These are phyloP conservation scores for Brachypteracias leptosomus DNA, from an alignment of 2,113 vertebrate species.

Conservation along the genomic window DNA sequence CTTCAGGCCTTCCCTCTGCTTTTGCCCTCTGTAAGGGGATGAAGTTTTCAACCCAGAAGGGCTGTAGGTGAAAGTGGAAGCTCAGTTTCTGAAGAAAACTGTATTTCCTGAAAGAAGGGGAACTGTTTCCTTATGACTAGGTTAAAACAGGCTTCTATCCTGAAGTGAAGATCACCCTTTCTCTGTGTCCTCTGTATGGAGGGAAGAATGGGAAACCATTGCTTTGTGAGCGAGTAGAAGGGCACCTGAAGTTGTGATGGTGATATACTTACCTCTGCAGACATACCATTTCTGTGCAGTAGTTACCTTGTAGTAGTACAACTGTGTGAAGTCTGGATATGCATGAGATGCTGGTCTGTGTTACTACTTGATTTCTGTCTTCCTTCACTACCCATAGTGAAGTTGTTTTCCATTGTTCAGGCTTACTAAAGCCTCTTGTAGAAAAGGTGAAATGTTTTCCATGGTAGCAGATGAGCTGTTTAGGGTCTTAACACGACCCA, in stretches of 20 bases:
- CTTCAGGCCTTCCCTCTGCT: neutral
- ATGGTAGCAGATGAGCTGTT: neutral
- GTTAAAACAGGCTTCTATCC: neutral
- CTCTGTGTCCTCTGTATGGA: neutral
- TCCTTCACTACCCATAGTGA: neutral
- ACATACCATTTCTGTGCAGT: neutral
- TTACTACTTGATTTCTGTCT: neutral
- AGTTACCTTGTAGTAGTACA: neutral
- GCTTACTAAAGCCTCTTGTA: neutral
- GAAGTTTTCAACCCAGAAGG: neutral
- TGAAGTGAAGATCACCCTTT: neutral
- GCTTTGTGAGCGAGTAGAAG: neutral
- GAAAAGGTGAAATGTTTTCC: neutral
- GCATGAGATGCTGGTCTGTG: neutral
- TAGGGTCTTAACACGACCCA: neutral
- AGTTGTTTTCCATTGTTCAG: neutral
- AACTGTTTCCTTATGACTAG: neutral
- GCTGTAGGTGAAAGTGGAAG: neutral
- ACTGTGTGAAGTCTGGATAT: neutral
- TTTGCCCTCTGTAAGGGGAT: accelerated
- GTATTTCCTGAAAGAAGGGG: neutral
- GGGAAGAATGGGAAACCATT: neutral
- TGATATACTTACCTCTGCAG: neutral
- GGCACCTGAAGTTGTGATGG: neutral
- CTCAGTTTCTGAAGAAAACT: neutral